Base-by-base conservation (phyloP, 2,113 vertebrate genomes). In the Manacus vitellinus region DNA sequence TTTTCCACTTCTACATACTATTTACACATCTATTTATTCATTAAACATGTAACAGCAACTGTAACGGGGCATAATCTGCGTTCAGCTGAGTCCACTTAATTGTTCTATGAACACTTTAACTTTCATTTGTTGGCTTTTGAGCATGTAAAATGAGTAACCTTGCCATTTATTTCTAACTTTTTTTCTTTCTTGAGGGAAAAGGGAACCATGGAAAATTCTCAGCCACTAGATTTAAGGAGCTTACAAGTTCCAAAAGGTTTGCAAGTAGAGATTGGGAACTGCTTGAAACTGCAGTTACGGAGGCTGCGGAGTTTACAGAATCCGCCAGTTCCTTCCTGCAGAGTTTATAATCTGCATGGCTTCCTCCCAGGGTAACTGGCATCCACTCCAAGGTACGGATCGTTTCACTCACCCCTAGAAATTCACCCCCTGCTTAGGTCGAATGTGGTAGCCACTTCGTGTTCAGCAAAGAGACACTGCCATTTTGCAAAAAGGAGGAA, bases 171-270 rank as follows among this genome's bases (percentile, higher is more conserved):
- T 88, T 82, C 15, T 80, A 30, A 33, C 22, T 63, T 70, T 76
- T 70, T 55, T 78, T 39, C 44, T 66, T 89, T 52, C 90, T 66
- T 1, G 0, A 79, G 23, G n/a, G 52, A 76, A 92, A 93, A 93
- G 13, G 14, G n/a, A 95, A 58, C 49, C 41, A 66, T n/a, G 52
- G 62, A 94, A 96, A 96, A 94, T 82, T 49, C 70, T 79, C 49
- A 73, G 52, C 72, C 37, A 61, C 88, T 94, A 78, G 75, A 88
- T 67, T 96, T 96, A 94, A 94, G 82, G 95, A 85, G 84, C 88
- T 96, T 94, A 58, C 23, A 85, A 65, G 86, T 94, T 96, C 62
- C 83, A 94, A 75, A 92, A 89, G 83, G 76, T 95, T 87, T 94
- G 56, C 81, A 94, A 92, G 70, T 2, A 93, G 37, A 88, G 85